phyloP scores from a whole-genome alignment of 2,888 invertebrate species.

The Euphydryas editha region DNA sequence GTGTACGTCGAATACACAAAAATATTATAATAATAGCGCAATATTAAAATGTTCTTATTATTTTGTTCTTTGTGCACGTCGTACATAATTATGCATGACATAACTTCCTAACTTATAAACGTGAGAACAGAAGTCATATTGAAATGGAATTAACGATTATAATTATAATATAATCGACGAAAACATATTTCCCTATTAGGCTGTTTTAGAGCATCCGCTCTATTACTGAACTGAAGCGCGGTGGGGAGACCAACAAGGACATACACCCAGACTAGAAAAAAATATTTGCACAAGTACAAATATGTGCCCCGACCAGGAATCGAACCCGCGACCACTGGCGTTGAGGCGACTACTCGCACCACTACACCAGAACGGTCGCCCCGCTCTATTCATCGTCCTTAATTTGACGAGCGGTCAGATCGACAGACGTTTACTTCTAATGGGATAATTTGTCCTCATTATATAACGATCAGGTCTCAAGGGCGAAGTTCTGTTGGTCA shows the following conservation, averaged over 20 bases:
- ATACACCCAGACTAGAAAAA: too few relatives aligned
- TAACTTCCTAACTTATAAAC: background rate
- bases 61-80: background rate
- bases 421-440: conserved; percentile 51
- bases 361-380: too few relatives aligned
- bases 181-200: conserved; percentile 37
- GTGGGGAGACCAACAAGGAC: too few relatives aligned
- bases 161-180: conserved; percentile 25
- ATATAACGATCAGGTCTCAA: conserved; percentile 59
- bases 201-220: conserved; percentile 40
- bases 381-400: conserved; percentile 39
- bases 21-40: too few relatives aligned
- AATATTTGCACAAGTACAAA: too few relatives aligned
- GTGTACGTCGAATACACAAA: too few relatives aligned
- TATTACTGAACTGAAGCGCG: too few relatives aligned
- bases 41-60: background rate
- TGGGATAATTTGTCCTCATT: conserved; percentile 67
- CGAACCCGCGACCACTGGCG: too few relatives aligned
- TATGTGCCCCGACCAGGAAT: too few relatives aligned
- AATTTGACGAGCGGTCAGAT: conserved; percentile 47
- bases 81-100: conserved; percentile 17
- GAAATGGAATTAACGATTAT: background rate
- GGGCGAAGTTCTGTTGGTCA: conserved; percentile 54
- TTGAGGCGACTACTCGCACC: too few relatives aligned
- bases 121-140: conserved; percentile 4